A percentile compares a stretch with the other conserved stretches of the same genome.
Evolutionary conservation across 2,113 vertebrate species (phyloP).

Genomic region (Cavia porcellus): DNA sequence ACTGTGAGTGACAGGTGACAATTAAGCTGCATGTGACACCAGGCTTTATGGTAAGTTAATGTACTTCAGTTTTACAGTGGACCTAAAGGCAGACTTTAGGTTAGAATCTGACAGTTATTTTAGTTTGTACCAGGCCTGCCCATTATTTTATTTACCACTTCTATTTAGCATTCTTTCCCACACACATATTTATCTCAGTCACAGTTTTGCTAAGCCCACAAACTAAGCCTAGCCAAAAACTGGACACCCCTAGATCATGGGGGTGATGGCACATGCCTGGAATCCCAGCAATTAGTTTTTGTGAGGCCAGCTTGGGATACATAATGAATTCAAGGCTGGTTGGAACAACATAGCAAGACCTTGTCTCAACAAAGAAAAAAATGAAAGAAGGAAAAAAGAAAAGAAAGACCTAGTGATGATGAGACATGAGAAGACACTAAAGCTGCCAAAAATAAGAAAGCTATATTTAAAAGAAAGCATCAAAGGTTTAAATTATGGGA

Average conservation of each 20-base stretch:
- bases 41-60: not conserved
- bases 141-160: not conserved
- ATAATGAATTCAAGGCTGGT: not conserved
- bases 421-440: not conserved
- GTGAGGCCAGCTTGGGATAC: not conserved
- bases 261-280: not conserved
- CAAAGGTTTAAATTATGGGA: not conserved
- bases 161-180: not conserved
- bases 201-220: not conserved
- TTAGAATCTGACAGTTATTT: not conserved
- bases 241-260: not conserved
- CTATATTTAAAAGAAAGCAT: not conserved
- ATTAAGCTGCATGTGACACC: not conserved
- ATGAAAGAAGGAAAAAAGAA: not conserved
- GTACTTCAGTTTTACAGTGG: not conserved
- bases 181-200: not conserved
- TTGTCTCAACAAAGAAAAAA: not conserved
- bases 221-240: not conserved
- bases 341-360: not conserved
- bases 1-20: not conserved
- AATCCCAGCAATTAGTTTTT: not conserved
- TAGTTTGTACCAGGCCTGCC: not conserved
- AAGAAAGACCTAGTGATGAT: not conserved
- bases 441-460: not conserved
- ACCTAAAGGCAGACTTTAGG: not conserved